Evolutionary conservation across 2,888 invertebrate species (phyloP), one percentile per base, ranked within the genome.

Genomic region (Cephus pygmeus): DNA sequence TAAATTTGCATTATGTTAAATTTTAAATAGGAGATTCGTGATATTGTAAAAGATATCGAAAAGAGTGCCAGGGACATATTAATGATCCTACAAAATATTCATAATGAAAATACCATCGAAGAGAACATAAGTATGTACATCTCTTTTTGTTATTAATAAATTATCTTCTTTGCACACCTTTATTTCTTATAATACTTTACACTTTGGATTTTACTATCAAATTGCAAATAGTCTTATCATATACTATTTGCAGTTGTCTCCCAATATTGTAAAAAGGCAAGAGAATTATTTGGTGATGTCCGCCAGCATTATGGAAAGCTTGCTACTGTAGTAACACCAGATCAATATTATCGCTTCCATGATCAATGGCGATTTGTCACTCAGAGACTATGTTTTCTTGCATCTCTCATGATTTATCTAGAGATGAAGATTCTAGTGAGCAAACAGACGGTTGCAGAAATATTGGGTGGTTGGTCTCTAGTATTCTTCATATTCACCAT

Each of bases 361-460:
- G 98, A 98, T 86, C 96, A 97, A 87, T 98, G 98, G 98, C 93
- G 96, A 69, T 96, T 93, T 88, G 95, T 95, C 81, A 96, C 96
- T 0, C 98, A 98, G 89, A 93, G 96, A 73, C 93, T 97, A 83
- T 95, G 96, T 79, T 98, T 96, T 90, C 92, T 97, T 23, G 94
- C 95, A 74, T 94, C 97, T 0, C 92, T 98, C 77, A 94, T 96
- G 12, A 93, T 96, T 75, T 98, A 96, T 92, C 92, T 98, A 82
- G 96, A 97, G 92, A 93, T 94, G 30, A 97, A 97, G 1, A 93
- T 95, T 84, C 92, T 98, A 74, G 95, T 96, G 0, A 93, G 94
- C 0, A 95, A 95, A 84, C 95, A 96, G 81, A 95, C 96, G 0
- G 94, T 95, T 0, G 97, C 97, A 1, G 93, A 94, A 74, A 93